Percentiles rank a stretch among this genome's conserved stretches.
Conservation (phyloP, 2,797 vertebrate genomes). For the Emydoidea blandingii region DNA sequence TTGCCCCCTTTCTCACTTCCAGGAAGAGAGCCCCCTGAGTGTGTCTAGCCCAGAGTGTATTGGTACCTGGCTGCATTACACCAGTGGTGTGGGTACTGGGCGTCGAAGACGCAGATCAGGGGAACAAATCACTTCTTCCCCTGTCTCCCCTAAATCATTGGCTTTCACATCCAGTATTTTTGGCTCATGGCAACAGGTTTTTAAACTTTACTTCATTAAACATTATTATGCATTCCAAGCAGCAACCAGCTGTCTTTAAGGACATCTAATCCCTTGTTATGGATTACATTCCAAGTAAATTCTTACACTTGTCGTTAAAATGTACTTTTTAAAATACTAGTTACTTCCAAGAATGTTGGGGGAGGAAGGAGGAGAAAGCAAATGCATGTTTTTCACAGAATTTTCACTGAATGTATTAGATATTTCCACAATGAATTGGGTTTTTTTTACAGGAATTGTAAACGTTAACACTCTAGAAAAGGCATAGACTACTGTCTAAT, state of each 20-base stretch:
- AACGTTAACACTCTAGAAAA: conserved; percentile 64
- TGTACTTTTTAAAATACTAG: conserved; percentile 61
- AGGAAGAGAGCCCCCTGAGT: conserved; percentile 97
- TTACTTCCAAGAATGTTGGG: conserved; percentile 64
- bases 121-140: conserved; percentile 97
- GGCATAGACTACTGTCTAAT: conserved; percentile 46
- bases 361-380: conserved; percentile 67
- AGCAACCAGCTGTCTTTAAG: conserved; percentile 87
- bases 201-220: conserved; percentile 95
- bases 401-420: conserved; percentile 70
- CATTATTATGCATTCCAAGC: conserved; percentile 85
- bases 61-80: conserved; percentile 96
- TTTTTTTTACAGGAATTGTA: conserved; percentile 59
- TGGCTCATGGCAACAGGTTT: conserved; percentile 98
- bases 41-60: conserved; percentile 96
- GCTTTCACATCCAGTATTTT: conserved; percentile 98
- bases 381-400: conserved; percentile 58
- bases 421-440: conserved; percentile 68
- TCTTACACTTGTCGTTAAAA: conserved; percentile 65
- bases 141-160: conserved; percentile 97
- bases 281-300: conserved; percentile 79
- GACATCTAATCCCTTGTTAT: conserved; percentile 90
- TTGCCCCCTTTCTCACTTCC: conserved; percentile 92
- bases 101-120: conserved; percentile 97
- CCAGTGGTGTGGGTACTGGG: conserved; percentile 95